phyloP scores from a whole-genome alignment of 1,140 invertebrate species.

The Heliothis subflexa region DNA sequence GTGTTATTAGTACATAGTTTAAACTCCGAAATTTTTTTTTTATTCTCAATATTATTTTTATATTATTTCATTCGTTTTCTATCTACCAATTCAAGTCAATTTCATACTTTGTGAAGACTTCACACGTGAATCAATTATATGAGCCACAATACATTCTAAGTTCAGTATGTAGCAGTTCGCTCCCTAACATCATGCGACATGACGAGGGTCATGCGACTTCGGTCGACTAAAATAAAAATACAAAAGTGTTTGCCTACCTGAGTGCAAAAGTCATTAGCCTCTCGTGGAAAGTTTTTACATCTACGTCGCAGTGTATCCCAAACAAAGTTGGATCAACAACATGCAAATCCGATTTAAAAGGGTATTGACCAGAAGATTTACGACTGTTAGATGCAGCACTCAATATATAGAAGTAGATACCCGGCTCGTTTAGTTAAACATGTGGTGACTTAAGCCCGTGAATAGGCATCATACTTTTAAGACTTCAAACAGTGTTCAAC shows the following conservation, averaged over 20 bases:
- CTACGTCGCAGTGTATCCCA: constrained; percentile 8
- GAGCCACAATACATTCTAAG: not conserved
- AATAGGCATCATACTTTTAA: not conserved
- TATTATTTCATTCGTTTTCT: no score
- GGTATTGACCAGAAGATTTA: constrained; percentile 56
- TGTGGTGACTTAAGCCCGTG: no score
- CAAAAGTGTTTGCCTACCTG: constrained; percentile 37
- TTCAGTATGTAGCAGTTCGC: not conserved
- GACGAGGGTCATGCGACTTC: constrained; percentile 22
- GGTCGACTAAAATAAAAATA: constrained; percentile 20
- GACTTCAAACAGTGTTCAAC: not conserved
- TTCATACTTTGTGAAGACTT: no score
- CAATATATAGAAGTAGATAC: no score
- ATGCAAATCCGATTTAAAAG: constrained; percentile 43
- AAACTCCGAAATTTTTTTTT: no score
- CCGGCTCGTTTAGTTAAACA: no score
- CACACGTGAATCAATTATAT: no score
- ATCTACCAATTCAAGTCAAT: no score
- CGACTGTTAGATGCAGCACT: constrained; percentile 27
- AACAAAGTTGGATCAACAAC: constrained; percentile 22
- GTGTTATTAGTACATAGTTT: no score
- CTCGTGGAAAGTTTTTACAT: constrained; percentile 41
- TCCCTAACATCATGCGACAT: not conserved
- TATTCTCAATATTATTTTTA: no score
- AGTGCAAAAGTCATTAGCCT: constrained; percentile 54